Evolutionary conservation across 2,113 vertebrate genomes (phyloP), one percentile per base, ranked within the genome.

Genomic region (Chauna torquata): DNA sequence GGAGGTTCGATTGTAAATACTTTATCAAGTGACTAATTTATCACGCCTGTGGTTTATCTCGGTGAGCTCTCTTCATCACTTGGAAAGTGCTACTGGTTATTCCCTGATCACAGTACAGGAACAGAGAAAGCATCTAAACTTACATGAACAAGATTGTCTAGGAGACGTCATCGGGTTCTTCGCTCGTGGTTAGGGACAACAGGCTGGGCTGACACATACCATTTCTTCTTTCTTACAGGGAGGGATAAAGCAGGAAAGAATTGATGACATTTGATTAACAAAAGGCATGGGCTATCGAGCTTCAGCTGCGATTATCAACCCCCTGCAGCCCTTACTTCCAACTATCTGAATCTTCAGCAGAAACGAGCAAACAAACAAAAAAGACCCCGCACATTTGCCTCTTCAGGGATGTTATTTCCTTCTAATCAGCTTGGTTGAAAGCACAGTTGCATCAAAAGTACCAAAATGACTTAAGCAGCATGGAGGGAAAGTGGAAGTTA

Each of bases 81-180:
- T 98, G 97, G 89, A 98, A 98, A 98, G 84, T 95, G 94, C 95
- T 95, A 24, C 90, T 88, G 71, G 87, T 96, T 94, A 97, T 98
- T 98, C 97, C 98, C 86, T 97, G 96, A 82, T 96, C 17, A 6
- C 86, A 94, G 32, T 7, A 77, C 49, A 96, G 75, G 80, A 97
- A 91, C 45, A 94, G 52, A 94, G 74, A 96, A 93, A 94, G 86
- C 64, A 18, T 86, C 94, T 86, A 95, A 44, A 66, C 45, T 91
- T 87, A 95, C 75, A 78, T 55, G 45, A 95, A 80, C 78, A 79
- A 96, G 86, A 96, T 95, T 92, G 58, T 92, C 94, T 90, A 92
- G 94, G 96, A 98, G 77, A 91, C 44, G 69, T 92, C 93, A 92
- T 66, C 75, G n/a, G 88, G 66, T 97, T 97, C 96, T 96, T 97